Evolutionary conservation across 2,888 invertebrate species (phyloP), one percentile per base, ranked within the genome.

Genomic region (Mythimna pallens): DNA sequence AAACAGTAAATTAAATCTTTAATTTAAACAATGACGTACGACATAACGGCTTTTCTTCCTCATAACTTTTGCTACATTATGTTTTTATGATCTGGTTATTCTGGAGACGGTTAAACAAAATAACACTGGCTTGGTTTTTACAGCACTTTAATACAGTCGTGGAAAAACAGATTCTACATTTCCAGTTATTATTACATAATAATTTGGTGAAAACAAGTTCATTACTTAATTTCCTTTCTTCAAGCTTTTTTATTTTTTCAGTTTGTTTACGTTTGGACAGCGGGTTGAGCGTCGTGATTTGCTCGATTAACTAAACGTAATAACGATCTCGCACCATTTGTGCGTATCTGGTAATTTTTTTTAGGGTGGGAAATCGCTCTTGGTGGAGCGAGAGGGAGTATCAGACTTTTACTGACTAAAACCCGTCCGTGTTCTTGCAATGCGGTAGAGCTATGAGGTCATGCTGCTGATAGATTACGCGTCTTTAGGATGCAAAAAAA

Each of bases 61-160:
- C 43, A 63, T 40, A 61, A 50, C 3, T 58, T 63, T 55, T 57
- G 14, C 22, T 80, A 74, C 52, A 67, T 64, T 55, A 69, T 34
- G 58, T 80, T 76, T 81, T 78, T 65, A 81, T 63, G 59, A 59
- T 62, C 55, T 6, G 62, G 55, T 30, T 0, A 65, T 59, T 66
- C 50, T 63, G 55, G 63, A 66, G 43, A 25, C 58, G 22, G 43
- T 43, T 61, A 58, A 61, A 57, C 22, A 52, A 66, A n/a, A 62
- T 40, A 57, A 65, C 34, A 64, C 25, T 22, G 43, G 10, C 14
- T 43, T 47, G 4, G 30, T 22, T 62, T 73, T 76, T 30, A 64
- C 50, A 74, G 12, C 47, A 65, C 5, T 30, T 34, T 58, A 65
- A 50, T 25, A 36, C 34, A 64, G 54, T 65, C 43, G 47, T 63